Evolutionary conservation across 2,888 invertebrate species (phyloP).

Genomic region (Eumacrocentrus americanus): DNA sequence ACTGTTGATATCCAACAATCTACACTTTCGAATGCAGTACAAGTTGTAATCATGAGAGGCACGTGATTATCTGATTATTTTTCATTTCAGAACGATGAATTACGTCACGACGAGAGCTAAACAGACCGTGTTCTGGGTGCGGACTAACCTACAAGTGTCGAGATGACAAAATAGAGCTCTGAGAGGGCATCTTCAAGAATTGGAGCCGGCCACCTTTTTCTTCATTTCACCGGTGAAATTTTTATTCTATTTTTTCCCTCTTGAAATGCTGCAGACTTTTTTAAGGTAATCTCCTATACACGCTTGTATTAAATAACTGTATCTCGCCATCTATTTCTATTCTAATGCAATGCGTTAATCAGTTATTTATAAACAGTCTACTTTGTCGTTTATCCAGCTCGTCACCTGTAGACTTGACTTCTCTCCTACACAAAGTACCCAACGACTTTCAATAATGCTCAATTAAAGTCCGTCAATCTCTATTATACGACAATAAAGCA

Average conservation of each 20-base stretch:
- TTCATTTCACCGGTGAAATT: too few relatives aligned
- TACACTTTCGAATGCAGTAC: background rate
- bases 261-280: too few relatives aligned
- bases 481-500: background rate
- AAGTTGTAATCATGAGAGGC: background rate
- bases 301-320: background rate
- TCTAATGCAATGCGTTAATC: conserved; percentile 53
- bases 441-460: conserved; percentile 26
- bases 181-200: background rate
- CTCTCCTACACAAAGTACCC: conserved; percentile 17
- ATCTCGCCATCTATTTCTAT: conserved; percentile 54
- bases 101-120: conserved; percentile 36
- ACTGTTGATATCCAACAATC: background rate
- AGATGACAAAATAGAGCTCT: background rate
- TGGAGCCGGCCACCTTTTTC: too few relatives aligned
- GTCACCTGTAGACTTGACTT: conserved; percentile 26
- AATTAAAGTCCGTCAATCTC: conserved; percentile 27
- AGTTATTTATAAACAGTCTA: conserved; percentile 55
- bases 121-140: background rate
- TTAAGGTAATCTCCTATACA: too few relatives aligned
- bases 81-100: conserved; percentile 33
- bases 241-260: too few relatives aligned
- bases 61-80: conserved; percentile 19
- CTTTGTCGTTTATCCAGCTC: conserved; percentile 47
- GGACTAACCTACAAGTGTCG: background rate